Percentiles rank a stretch among this genome's conserved stretches.
These are phyloP conservation scores for Carlito syrichta DNA, from an alignment of 2,113 vertebrate species.

Conservation along the genomic window DNA sequence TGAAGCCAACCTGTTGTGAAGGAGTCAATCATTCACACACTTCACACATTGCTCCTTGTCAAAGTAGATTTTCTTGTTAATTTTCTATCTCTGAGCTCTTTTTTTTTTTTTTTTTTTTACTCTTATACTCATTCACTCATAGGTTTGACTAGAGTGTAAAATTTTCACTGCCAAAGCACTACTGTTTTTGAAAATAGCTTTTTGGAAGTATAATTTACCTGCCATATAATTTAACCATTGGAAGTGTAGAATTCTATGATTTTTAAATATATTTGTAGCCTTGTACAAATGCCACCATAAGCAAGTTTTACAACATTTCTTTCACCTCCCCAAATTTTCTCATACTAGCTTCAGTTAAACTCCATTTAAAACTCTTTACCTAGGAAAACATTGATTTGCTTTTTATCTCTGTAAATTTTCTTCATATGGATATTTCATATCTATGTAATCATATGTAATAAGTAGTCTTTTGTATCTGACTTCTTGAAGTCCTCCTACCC, in stretches of 20 bases:
- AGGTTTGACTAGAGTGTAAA: neutral
- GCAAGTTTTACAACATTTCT: neutral
- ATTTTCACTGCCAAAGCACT: neutral
- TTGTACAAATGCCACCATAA: neutral
- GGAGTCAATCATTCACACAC: neutral
- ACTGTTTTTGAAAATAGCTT: neutral
- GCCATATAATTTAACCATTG: neutral
- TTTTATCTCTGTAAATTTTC: neutral
- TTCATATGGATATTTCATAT: neutral
- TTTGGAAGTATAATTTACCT: neutral
- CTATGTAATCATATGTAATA: neutral
- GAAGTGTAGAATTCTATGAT: neutral
- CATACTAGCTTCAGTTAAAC: neutral
- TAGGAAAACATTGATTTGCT: neutral
- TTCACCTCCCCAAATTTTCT: neutral
- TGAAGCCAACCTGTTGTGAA: accelerated
- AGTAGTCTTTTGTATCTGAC: neutral
- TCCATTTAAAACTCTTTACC: accelerated
- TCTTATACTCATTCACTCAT: neutral
- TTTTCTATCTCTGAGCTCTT: neutral
- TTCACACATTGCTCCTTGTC: neutral
- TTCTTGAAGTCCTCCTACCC: neutral
- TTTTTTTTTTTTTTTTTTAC: neutral
- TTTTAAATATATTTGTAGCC: neutral
- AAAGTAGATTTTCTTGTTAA: neutral